Percentiles rank a stretch among this genome's conserved stretches.
phyloP scores from a whole-genome alignment of 2,113 vertebrate species.

The Procavia capensis region DNA sequence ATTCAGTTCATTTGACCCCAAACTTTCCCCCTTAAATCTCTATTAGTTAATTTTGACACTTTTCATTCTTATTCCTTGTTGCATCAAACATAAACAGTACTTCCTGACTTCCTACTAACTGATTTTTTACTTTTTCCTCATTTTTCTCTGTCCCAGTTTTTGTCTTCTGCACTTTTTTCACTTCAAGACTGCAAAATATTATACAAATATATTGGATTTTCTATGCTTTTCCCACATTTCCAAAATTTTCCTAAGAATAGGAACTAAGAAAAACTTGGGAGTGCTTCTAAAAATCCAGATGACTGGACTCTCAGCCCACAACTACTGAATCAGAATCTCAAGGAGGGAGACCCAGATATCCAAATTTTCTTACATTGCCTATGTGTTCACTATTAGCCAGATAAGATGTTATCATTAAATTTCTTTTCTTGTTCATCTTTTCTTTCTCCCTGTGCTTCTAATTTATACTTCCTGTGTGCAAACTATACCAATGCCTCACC shows the following conservation, averaged over 20 bases:
- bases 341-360: neutral
- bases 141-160: neutral
- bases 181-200: neutral
- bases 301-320: neutral
- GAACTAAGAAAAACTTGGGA: constrained; percentile 8
- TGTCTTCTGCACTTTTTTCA: constrained; percentile 1
- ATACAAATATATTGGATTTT: neutral
- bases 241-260: neutral
- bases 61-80: neutral
- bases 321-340: constrained; percentile 2
- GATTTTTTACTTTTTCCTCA: neutral
- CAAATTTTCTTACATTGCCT: neutral
- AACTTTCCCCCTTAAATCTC: neutral
- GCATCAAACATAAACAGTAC: neutral
- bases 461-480: neutral
- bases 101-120: neutral
- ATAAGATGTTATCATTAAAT: neutral
- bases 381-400: neutral
- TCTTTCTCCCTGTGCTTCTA: constrained; percentile 20
- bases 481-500: neutral
- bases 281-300: neutral
- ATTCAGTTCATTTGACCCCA: neutral
- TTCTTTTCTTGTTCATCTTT: constrained; percentile 6
- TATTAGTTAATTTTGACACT: neutral
- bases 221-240: neutral